These are phyloP conservation scores for Cerceris rybyensis DNA, from an alignment of 2,888 invertebrate species.

Conservation along the genomic window DNA sequence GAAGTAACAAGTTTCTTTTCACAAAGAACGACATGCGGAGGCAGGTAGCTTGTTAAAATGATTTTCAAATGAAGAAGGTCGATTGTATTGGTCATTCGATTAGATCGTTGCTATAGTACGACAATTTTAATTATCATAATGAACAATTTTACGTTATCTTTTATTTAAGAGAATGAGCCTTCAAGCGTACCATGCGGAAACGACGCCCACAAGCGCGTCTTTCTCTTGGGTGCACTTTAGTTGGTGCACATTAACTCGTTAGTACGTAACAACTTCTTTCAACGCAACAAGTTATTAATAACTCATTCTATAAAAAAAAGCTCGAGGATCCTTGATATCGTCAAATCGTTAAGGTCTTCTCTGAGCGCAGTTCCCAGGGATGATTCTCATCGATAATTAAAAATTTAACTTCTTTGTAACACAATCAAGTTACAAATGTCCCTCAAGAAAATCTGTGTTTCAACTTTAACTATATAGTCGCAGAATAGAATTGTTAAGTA, in stretches of 20 bases:
- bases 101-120: not conserved
- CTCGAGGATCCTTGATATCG: not conserved
- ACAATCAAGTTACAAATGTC: too few relatives aligned
- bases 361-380: not conserved
- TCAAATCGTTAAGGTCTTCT: not conserved
- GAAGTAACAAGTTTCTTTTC: not conserved
- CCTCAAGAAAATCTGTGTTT: too few relatives aligned
- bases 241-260: conserved; percentile 17
- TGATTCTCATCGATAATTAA: not conserved
- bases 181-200: conserved; percentile 6
- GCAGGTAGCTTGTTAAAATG: not conserved
- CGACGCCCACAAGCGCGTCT: conserved; percentile 10
- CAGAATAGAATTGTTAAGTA: too few relatives aligned
- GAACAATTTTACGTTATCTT: conserved; percentile 10
- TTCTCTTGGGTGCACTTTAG: conserved; percentile 24
- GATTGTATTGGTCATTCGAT: too few relatives aligned
- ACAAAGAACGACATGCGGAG: conserved; percentile 3
- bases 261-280: conserved; percentile 19
- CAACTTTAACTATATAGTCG: too few relatives aligned
- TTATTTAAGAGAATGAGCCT: conserved; percentile 13
- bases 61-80: not conserved
- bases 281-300: not conserved
- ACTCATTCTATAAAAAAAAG: not conserved
- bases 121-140: not conserved
- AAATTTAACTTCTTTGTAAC: too few relatives aligned